Evolutionary conservation across 2,888 invertebrate species (phyloP), one percentile per base, ranked within the genome.

Genomic region (Apodemia duryi): DNA sequence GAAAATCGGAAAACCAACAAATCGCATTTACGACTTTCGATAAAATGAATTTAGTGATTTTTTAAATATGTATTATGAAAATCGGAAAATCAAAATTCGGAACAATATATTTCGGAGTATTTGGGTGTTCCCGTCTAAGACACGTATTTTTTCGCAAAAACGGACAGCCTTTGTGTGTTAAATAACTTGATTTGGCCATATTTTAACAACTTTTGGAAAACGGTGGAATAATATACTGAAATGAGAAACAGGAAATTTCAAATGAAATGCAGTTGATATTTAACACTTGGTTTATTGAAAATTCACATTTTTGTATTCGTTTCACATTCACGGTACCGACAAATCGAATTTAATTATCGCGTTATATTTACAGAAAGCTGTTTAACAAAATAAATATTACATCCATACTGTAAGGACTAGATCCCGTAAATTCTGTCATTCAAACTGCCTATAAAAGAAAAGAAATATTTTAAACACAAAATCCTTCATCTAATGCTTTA

Each of bases 381-480:
- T 57, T 57, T 32, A 29, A 32, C 57, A 57, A 57, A 57, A 57
- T 57, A 57, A 57, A 57, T 57, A 57, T 57, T 57, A 57, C 57
- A 57, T 57, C 57, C 57, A 57, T 11, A 32, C 57, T 57, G 10
- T 46, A 57, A 57, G 57, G 57, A 57, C 57, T 57, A 57, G 57
- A 57, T 57, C 57, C 57, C 13, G 32, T 57, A 57, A 57, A 57
- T 57, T 57, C 54, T 32, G 32, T 32, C 57, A 32, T 57, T 57
- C 57, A 57, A 6, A 32, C 57, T 32, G 32, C 32, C 6, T 57
- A 54, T 57, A 57, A 57, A 13, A 57, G 57, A 57, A 32, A 57
- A 11, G 57, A 32, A 32, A 57, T 32, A 54, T 29, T 28, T 54
- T 54, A 46, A 46, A 46, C 13, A 13, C 46, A 46, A 46, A 43